phyloP scores from a whole-genome alignment of 2,888 invertebrate genomes.

The Toxonevra muliebris region DNA sequence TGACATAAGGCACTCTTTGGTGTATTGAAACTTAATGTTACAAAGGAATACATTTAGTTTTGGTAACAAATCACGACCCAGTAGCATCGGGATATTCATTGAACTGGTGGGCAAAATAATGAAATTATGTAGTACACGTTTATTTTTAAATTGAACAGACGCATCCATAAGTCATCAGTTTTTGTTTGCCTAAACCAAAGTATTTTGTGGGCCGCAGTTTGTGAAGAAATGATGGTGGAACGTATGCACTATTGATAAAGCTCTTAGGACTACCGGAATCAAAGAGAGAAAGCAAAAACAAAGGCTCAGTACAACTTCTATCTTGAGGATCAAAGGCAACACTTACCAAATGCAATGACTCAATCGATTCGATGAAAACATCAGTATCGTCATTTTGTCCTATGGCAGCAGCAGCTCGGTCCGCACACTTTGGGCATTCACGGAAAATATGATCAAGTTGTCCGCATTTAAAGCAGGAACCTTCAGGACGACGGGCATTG shows the following conservation, averaged over 20 bases:
- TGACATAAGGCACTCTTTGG: no score
- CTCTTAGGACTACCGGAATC: no score
- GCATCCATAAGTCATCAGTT: background rate
- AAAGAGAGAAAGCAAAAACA: no score
- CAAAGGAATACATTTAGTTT: no score
- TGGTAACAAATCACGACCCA: no score
- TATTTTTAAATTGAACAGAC: background rate
- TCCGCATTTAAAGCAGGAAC: constrained; percentile 1
- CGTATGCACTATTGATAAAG: no score
- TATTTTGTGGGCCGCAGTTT: no score
- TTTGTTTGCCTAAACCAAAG: background rate
- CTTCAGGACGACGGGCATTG: no score
- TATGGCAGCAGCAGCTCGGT: background rate
- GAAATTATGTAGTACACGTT: background rate
- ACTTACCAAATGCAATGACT: background rate
- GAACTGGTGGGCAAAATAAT: no score
- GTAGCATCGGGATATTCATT: no score
- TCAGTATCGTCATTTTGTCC: background rate
- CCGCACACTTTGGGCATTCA: background rate
- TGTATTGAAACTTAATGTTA: no score
- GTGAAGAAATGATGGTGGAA: no score
- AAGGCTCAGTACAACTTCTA: background rate
- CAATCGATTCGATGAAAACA: background rate
- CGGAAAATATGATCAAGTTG: background rate
- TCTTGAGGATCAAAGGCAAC: background rate